Conservation (phyloP, 1,140 invertebrate species). For the Heliconius hewitsoni region DNA sequence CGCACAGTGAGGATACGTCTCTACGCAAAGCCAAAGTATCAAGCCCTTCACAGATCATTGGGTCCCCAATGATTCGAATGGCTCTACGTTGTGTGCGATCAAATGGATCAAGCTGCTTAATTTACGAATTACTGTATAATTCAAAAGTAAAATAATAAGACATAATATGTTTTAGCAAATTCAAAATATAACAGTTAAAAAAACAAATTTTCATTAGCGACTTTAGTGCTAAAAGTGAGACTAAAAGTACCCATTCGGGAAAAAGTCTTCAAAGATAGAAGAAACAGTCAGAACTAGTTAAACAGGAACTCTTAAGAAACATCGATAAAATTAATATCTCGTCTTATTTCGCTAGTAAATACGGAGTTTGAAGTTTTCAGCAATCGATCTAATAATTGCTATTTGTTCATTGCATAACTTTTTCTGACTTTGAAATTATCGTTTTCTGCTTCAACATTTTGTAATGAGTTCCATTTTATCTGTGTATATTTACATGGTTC, state of each 20-base stretch:
- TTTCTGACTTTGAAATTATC: not conserved
- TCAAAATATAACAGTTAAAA: no score
- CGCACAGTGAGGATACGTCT: no score
- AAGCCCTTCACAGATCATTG: no score
- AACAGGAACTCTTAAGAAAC: conserved; percentile 9
- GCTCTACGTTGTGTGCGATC: no score
- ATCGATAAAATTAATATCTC: not conserved
- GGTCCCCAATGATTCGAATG: no score
- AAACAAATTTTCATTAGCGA: not conserved
- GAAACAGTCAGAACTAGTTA: not conserved
- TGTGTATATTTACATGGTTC: no score
- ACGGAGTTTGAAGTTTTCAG: not conserved
- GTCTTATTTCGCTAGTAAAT: conserved; percentile 6
- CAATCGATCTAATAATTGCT: conserved; percentile 5
- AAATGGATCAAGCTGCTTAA: no score
- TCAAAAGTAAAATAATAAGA: no score
- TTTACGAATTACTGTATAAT: no score
- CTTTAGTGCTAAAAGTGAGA: not conserved
- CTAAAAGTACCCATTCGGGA: not conserved
- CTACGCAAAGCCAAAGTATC: no score
- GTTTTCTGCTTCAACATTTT: not conserved
- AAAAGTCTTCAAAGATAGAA: not conserved
- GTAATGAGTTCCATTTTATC: not conserved
- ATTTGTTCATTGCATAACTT: not conserved
- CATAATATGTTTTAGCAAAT: no score